phyloP scores from a whole-genome alignment of 2,113 vertebrate species.

The Rhynchomys soricoides region DNA sequence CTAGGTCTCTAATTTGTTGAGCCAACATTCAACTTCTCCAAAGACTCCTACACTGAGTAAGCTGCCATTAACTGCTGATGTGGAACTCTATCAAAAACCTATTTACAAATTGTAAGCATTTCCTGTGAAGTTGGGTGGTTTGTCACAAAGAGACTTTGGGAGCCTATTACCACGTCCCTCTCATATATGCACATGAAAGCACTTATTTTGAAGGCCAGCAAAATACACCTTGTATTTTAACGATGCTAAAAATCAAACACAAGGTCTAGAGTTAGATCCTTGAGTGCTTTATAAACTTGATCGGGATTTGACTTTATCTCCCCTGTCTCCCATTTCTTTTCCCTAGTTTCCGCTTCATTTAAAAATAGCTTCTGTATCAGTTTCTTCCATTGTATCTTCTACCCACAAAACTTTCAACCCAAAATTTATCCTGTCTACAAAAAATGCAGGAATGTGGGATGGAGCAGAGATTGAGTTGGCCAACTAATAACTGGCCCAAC shows the following conservation, averaged over 20 bases:
- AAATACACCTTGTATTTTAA: not conserved
- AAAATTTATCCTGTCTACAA: too few species aligned
- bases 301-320: not conserved
- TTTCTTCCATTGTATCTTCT: too few species aligned
- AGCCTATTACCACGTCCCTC: conserved; percentile 65
- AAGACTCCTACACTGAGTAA: conserved; percentile 74
- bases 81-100: conserved; percentile 82
- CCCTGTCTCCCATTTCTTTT: too few species aligned
- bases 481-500: too few species aligned
- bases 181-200: not conserved
- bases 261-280: not conserved
- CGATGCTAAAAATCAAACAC: conserved; percentile 1
- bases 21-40: conserved; percentile 83
- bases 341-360: not conserved
- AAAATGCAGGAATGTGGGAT: too few species aligned
- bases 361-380: not conserved
- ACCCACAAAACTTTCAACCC: too few species aligned
- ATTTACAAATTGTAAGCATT: conserved; percentile 77
- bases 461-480: too few species aligned
- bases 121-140: conserved; percentile 48
- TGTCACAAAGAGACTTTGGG: conserved; percentile 58
- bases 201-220: conserved; percentile 7
- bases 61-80: conserved; percentile 81
- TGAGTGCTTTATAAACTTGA: not conserved
- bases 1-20: conserved; percentile 77